Base-by-base conservation (phyloP, 2,113 vertebrate species). In the Athene cunicularia region DNA sequence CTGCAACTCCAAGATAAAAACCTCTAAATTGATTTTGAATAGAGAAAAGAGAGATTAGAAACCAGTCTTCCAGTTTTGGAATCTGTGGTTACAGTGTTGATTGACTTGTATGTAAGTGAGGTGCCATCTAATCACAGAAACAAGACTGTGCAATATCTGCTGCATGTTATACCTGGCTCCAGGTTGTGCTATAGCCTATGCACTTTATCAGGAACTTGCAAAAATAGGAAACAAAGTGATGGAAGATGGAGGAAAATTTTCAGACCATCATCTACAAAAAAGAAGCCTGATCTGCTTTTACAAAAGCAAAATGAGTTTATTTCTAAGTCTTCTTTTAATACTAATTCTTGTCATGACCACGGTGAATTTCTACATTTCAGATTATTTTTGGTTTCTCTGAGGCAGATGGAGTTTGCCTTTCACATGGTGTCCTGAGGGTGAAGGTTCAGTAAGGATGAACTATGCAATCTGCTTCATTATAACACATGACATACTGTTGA, bases 401-500 rank as follows among this genome's bases (percentile, higher is more conserved):
- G 91, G 93, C 82, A 89, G 75, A 55, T 91, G 81, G 96, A 94
- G 90, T 67, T 84, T 93, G 37, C 56, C 50, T 95, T 91, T 96
- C 92, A 71, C 94, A 77, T 82, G 80, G 74, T 85, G 10, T 96
- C 95, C 94, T 96, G 62, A 71, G 84, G 93, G 63, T 93, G 92
- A 96, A 92, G 76, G 91, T 96, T 97, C 95, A 95, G 60, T 68
- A 79, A 86, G 80, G 93, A 94, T 93, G 95, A 96, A 95, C 96
- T 91, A 27, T 50, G 73, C 80, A 90, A 92, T 96, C 95, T 97
- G 96, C 58, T 94, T 97, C 52, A 15, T 73, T 63, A 26, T 88
- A 88, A 58, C 83, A 95, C 76, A 87, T 74, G 88, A 94, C 80
- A 89, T 83, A 80, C 73, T 90, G 83, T 94, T 97, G 94, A 93